Evolutionary conservation across 2,888 invertebrate genomes (phyloP).

Genomic region (Celastrina argiolus): DNA sequence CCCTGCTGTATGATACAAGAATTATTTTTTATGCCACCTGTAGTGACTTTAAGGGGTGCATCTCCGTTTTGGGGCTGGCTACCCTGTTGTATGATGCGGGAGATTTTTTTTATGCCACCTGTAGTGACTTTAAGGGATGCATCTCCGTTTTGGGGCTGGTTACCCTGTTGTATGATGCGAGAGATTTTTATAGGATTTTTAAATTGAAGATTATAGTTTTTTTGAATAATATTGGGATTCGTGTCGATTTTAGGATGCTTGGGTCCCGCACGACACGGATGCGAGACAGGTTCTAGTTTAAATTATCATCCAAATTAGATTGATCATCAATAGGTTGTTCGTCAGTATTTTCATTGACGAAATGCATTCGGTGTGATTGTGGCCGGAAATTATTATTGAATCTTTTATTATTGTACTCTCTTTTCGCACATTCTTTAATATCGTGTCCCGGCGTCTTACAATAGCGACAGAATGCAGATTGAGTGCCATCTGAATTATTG

Average conservation of each 20-base stretch:
- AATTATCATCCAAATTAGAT: neutral
- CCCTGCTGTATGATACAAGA: neutral
- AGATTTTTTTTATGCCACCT: neutral
- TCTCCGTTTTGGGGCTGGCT: conserved; percentile 21
- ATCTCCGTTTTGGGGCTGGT: no score
- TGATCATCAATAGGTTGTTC: neutral
- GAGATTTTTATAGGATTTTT: no score
- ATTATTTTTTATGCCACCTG: neutral
- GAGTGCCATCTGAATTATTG: neutral
- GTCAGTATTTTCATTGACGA: neutral
- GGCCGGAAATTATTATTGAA: neutral
- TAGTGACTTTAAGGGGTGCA: no score
- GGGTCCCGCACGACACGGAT: neutral
- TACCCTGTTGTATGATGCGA: no score
- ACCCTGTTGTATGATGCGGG: conserved; percentile 17
- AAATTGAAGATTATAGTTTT: no score
- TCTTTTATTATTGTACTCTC: conserved; percentile 28
- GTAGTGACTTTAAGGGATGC: no score
- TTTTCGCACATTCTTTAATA: conserved; percentile 27
- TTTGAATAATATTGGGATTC: no score
- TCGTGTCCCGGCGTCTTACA: conserved; percentile 27
- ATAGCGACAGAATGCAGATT: conserved; percentile 26
- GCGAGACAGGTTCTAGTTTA: conserved; percentile 4
- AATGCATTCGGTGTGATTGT: neutral
- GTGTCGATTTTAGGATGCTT: neutral